phyloP scores from a whole-genome alignment of 2,797 vertebrate genomes.

The Acrocephalus scirpaceus region DNA sequence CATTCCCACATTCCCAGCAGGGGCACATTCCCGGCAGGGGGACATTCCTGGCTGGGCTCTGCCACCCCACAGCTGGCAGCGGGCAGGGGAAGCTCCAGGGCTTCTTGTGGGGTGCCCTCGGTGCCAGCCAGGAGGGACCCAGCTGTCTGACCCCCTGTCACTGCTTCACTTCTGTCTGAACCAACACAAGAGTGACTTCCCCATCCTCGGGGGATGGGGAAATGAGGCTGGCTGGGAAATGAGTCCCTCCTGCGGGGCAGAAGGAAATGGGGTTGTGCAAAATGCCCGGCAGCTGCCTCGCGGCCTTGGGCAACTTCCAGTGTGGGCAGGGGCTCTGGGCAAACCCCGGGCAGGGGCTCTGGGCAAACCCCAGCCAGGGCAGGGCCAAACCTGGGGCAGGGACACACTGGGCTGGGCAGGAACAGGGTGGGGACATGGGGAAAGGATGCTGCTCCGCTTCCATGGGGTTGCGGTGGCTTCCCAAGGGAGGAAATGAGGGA shows the following conservation, averaged over 20 bases:
- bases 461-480: accelerated
- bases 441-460: neutral
- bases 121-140: neutral
- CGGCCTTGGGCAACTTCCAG: neutral
- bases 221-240: neutral
- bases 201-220: neutral
- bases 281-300: neutral
- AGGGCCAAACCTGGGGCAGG: neutral
- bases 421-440: too few relatives aligned
- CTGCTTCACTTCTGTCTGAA: neutral
- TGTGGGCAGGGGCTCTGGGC: neutral
- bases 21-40: neutral
- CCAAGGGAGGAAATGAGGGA: neutral
- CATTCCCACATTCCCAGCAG: neutral
- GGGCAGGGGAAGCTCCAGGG: neutral
- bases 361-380: too few relatives aligned
- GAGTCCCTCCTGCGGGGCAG: neutral
- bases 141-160: neutral
- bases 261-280: neutral
- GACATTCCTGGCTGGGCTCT: neutral
- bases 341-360: neutral
- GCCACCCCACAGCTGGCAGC: neutral
- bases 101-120: neutral
- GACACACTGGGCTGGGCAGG: neutral
- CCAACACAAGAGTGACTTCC: neutral